Conservation (phyloP, 1,140 invertebrate species). For the Scylla paramamosain region DNA sequence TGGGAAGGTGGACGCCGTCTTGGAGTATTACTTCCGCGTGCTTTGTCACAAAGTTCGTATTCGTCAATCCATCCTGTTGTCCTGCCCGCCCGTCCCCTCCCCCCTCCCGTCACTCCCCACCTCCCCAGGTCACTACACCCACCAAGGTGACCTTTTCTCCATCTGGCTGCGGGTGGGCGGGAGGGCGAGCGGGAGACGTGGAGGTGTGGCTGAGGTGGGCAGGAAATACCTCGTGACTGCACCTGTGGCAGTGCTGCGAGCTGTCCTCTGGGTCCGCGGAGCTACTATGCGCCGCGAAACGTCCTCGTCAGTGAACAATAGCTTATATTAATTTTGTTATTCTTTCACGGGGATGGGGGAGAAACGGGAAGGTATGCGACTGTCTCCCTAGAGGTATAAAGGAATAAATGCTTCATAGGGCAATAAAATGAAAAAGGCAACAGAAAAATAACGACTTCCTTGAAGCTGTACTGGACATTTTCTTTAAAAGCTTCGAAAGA, state of each 20-base stretch:
- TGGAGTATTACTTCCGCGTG: background rate
- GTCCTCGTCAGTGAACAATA: too few relatives aligned
- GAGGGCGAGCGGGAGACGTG: background rate
- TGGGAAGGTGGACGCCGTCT: background rate
- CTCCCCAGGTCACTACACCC: constrained; percentile 17
- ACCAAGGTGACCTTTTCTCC: constrained; percentile 7
- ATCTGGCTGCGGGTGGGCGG: background rate
- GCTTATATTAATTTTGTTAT: too few relatives aligned
- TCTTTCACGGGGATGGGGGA: too few relatives aligned
- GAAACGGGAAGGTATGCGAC: too few relatives aligned
- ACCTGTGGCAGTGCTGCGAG: background rate
- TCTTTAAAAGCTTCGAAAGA: too few relatives aligned
- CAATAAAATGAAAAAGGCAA: too few relatives aligned
- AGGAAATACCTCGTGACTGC: constrained; percentile 19
- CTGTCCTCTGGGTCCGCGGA: background rate
- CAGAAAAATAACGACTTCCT: too few relatives aligned
- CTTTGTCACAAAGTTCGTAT: background rate
- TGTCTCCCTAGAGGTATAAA: too few relatives aligned
- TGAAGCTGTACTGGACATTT: too few relatives aligned
- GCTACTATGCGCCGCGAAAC: background rate
- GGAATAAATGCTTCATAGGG: too few relatives aligned
- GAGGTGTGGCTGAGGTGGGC: background rate
- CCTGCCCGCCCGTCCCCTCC: background rate
- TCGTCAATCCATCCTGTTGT: background rate
- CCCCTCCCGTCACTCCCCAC: background rate